Percentiles rank a stretch among this genome's conserved stretches.
Conservation (phyloP, 1,140 invertebrate genomes). For the Drosophila setifemur region DNA sequence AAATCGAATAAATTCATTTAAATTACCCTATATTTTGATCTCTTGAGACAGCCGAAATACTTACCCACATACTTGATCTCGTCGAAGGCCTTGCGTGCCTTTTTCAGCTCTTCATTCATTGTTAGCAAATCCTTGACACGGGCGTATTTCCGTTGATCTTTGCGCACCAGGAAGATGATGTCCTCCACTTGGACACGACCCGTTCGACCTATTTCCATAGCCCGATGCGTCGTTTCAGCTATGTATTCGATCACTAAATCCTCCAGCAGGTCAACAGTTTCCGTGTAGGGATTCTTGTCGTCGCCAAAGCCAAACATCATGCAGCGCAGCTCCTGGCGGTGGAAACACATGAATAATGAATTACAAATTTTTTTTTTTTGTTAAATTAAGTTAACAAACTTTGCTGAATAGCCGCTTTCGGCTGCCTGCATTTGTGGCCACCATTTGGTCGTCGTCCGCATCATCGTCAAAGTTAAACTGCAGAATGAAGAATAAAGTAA, state of each 20-base stretch:
- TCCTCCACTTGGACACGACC: conserved; percentile 98
- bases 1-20: neutral
- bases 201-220: conserved; percentile 97
- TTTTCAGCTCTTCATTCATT: conserved; percentile 99
- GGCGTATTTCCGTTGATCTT: conserved; percentile 98
- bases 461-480: conserved; percentile 85
- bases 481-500: neutral
- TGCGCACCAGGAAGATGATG: conserved; percentile 98
- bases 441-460: conserved; percentile 85
- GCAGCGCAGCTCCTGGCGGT: conserved; percentile 90
- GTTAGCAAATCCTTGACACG: conserved; percentile 97
- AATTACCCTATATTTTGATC: neutral
- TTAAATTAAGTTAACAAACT: neutral
- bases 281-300: conserved; percentile 99
- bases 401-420: conserved; percentile 94
- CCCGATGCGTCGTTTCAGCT: conserved; percentile 96
- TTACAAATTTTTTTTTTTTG: neutral
- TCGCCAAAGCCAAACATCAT: conserved; percentile 99
- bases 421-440: conserved; percentile 87
- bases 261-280: conserved; percentile 98
- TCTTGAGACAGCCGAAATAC: conserved; percentile 1
- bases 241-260: conserved; percentile 99
- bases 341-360: neutral
- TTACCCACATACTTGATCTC: conserved; percentile 95
- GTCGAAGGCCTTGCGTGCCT: conserved; percentile 99